Conservation (phyloP, 1,140 invertebrate species). For the Neelides sp. region DNA sequence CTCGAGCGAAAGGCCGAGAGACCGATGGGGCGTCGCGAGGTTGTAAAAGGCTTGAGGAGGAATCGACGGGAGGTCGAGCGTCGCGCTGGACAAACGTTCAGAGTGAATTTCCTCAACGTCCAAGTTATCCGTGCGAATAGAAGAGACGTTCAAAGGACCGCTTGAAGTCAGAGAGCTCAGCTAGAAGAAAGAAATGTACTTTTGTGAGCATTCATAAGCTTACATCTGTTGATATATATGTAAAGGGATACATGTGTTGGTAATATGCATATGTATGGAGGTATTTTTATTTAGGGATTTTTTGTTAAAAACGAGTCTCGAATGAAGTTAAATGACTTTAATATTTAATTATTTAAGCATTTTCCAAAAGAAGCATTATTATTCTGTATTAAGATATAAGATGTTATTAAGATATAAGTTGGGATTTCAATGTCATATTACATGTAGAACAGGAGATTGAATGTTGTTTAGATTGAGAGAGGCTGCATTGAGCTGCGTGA, state of each 20-base stretch:
- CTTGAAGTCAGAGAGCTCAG: constrained; percentile 18
- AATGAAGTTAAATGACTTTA: too few relatives aligned
- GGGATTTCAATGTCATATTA: too few relatives aligned
- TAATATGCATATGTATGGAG: too few relatives aligned
- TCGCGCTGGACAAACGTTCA: constrained; percentile 11
- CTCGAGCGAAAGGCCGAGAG: background rate
- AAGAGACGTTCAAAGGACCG: constrained; percentile 15
- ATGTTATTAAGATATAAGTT: too few relatives aligned
- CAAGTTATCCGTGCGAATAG: constrained; percentile 16
- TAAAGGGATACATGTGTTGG: too few relatives aligned
- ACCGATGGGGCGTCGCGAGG: constrained; percentile 8
- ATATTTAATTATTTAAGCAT: too few relatives aligned
- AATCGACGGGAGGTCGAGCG: constrained; percentile 18
- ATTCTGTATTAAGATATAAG: too few relatives aligned
- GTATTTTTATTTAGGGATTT: too few relatives aligned
- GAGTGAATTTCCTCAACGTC: constrained; percentile 18
- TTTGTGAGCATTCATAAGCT: too few relatives aligned
- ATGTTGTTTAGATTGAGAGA: constrained; percentile 19
- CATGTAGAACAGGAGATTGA: constrained; percentile 17
- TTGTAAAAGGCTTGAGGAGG: constrained; percentile 28
- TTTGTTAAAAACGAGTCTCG: too few relatives aligned
- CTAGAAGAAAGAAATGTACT: constrained; percentile 13
- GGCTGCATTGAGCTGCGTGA: constrained; percentile 25
- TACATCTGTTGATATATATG: too few relatives aligned
- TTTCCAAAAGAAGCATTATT: too few relatives aligned